A percentile compares a stretch with the other conserved stretches of the same genome.
Evolutionary conservation across 2,888 invertebrate species (phyloP).

Genomic region (Epistrophella euchroma): DNA sequence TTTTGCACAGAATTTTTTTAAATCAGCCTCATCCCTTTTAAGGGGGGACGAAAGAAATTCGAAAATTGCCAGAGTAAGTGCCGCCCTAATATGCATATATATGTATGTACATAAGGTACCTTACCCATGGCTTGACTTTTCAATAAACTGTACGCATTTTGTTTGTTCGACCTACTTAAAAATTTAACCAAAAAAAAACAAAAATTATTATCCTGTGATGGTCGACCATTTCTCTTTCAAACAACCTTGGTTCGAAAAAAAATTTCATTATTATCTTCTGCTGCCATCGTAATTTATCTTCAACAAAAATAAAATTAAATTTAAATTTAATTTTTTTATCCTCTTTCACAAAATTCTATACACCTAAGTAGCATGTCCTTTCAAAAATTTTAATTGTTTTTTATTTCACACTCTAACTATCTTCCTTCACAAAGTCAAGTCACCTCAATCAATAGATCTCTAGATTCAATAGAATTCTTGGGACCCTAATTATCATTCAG

Average conservation of each 20-base stretch:
- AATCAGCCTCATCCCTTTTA: no score
- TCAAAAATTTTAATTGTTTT: neutral
- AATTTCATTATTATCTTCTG: slow-evolving; percentile 2
- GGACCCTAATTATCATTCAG: slow-evolving; percentile 23
- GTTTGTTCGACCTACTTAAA: slow-evolving; percentile 6
- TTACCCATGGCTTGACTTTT: neutral
- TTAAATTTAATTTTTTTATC: slow-evolving; percentile 33
- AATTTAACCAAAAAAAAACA: neutral
- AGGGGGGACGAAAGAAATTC: no score
- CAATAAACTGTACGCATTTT: slow-evolving; percentile 17
- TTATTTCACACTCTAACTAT: neutral
- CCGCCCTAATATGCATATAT: no score
- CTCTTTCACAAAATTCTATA: slow-evolving; percentile 1
- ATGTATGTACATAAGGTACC: no score
- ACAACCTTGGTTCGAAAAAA: neutral
- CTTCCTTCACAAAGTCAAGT: neutral
- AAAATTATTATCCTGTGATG: slow-evolving; percentile 15
- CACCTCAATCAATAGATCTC: slow-evolving; percentile 31
- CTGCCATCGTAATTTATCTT: slow-evolving; percentile 27
- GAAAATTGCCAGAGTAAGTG: no score
- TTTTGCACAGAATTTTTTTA: no score
- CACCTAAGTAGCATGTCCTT: neutral
- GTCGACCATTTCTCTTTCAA: slow-evolving; percentile 9
- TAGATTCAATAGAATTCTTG: neutral
- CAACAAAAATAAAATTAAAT: neutral